These are phyloP conservation scores for Ecliptopera silaceata DNA, from an alignment of 2,888 invertebrate genomes.

Conservation along the genomic window DNA sequence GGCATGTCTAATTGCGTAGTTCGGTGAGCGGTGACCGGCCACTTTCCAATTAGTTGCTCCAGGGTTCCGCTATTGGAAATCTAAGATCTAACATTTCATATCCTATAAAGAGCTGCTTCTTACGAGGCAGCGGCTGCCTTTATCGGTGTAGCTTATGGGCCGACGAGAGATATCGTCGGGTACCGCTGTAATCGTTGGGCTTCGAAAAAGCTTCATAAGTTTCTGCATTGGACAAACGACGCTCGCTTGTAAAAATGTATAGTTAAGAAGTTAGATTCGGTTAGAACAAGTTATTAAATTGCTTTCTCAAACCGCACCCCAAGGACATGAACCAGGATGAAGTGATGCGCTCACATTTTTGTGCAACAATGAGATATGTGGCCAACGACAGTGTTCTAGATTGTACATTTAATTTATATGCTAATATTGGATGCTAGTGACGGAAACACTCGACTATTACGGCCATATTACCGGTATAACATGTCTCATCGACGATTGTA, in stretches of 20 bases:
- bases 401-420: slow-evolving; percentile 48
- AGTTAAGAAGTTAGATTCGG: too few relatives aligned
- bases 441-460: slow-evolving; percentile 65
- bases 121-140: background rate
- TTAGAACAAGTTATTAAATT: too few relatives aligned
- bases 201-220: too few relatives aligned
- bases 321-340: background rate
- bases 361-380: slow-evolving; percentile 4
- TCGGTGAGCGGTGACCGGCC: slow-evolving; percentile 37
- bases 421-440: slow-evolving; percentile 53
- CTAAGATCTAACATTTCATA: background rate
- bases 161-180: too few relatives aligned
- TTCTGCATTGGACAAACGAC: too few relatives aligned
- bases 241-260: too few relatives aligned
- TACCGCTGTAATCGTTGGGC: too few relatives aligned
- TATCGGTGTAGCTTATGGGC: too few relatives aligned
- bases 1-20: slow-evolving; percentile 42
- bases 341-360: slow-evolving; percentile 2
- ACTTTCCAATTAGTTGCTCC: slow-evolving; percentile 51
- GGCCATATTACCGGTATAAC: slow-evolving; percentile 55
- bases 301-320: too few relatives aligned
- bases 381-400: slow-evolving; percentile 18
- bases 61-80: slow-evolving; percentile 5
- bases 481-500: slow-evolving; percentile 38
- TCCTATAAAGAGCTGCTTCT: background rate